A percentile compares a stretch with the other conserved stretches of the same genome.
phyloP scores from a whole-genome alignment of 2,888 invertebrate species.

The Pogonocherus hispidulus region DNA sequence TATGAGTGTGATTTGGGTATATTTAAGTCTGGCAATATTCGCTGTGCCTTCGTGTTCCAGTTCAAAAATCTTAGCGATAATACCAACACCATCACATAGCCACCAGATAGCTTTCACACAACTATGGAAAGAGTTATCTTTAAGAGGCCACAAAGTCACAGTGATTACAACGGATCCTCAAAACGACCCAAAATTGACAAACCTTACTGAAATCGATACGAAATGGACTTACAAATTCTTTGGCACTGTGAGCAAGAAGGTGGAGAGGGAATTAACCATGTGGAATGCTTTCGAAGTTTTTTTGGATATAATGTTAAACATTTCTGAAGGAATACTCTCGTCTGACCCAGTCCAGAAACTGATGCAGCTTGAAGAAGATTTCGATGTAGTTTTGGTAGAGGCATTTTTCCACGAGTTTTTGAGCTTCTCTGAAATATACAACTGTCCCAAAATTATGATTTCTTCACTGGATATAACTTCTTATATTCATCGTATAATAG shows the following conservation, averaged over 20 bases:
- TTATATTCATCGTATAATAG: neutral
- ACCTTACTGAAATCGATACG: conserved; percentile 30
- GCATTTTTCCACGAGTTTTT: neutral
- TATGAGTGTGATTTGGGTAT: neutral
- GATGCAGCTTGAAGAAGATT: neutral
- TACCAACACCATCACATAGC: neutral
- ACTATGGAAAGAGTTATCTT: conserved; percentile 14
- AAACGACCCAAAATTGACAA: conserved; percentile 1
- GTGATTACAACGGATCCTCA: neutral
- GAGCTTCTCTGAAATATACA: conserved; percentile 4
- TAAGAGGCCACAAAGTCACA: conserved; percentile 19
- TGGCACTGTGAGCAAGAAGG: neutral
- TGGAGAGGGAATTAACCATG: neutral
- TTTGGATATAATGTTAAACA: neutral
- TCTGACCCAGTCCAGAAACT: neutral
- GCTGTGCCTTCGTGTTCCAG: neutral
- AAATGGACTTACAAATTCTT: conserved; percentile 42
- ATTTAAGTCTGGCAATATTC: neutral
- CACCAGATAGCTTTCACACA: neutral
- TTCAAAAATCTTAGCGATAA: conserved; percentile 14
- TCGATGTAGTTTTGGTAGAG: conserved; percentile 10
- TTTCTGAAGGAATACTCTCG: neutral
- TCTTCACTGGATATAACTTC: neutral
- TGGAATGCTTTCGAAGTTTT: neutral
- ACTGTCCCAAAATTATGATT: conserved; percentile 13